Evolutionary conservation across 92 coral and sea anemone genomes (phyloP), one percentile per base, ranked within the genome.

Genomic region (Muricea muricata): DNA sequence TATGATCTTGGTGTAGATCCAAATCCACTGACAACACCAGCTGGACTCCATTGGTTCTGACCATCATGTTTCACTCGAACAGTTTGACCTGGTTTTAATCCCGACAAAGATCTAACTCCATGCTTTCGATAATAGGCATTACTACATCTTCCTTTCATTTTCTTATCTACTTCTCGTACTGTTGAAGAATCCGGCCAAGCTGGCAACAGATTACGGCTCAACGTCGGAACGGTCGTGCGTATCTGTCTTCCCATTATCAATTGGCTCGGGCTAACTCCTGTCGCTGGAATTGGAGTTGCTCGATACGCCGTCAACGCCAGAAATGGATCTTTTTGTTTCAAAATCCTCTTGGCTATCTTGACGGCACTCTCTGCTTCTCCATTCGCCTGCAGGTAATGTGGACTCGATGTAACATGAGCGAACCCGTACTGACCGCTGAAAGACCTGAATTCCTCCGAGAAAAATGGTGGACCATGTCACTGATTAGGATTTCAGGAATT

Each of bases 391-490:
- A n/a, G n/a, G n/a, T n/a, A n/a, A n/a, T 87, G 68, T 25, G 93
- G 91, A 88, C 89, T 90, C 2, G 93, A 56, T 11, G 94, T 73
- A 21, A 78, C 65, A 52, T 84, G 87, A n/a, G 65, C 79, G 68
- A 91, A 87, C 29, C 85, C 87, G 55, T 81, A 81, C 80, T 89
- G 23, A 6, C 34, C 24, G 56, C 86, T 80, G 41, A 90, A 90
- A 17, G 78, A 41, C 42, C n/a, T 7, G 57, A 91, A 90, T 46
- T 57, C 74, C 7, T 78, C 72, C 17, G 91, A 71, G 14, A 73
- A 63, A 50, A 87, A 80, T 33, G 88, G 93, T 17, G 91, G 85
- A 23, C 89, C 87, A 71, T 84, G 50, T 84, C 89, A 69, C 89
- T 79, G 25, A 71, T 67, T 2, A 74, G 11, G 33, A 60, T 83